A percentile compares a stretch with the other conserved stretches of the same genome.
phyloP scores from a whole-genome alignment of 53 echinoderm and acorn worm species.

The Mesocentrotus franciscanus region DNA sequence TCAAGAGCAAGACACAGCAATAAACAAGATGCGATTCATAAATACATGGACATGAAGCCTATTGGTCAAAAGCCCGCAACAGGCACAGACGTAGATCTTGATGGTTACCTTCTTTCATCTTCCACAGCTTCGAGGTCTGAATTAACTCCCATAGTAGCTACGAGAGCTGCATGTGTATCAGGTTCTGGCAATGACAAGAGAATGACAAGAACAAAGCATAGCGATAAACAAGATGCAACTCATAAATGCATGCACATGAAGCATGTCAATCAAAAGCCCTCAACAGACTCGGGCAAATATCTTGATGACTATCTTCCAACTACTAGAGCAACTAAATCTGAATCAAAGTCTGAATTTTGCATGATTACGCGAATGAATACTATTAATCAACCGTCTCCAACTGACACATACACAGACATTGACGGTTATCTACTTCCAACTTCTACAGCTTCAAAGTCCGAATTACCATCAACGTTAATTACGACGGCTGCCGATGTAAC shows the following conservation, averaged over 20 bases:
- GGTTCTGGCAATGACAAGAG: background rate
- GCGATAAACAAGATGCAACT: background rate
- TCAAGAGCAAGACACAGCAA: background rate
- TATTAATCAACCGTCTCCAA: too few relatives aligned
- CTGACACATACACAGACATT: too few relatives aligned
- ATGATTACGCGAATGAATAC: too few relatives aligned
- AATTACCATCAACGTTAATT: too few relatives aligned
- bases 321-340: too few relatives aligned
- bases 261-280: background rate
- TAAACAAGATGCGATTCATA: background rate
- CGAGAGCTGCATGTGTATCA: background rate
- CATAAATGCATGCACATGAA: background rate
- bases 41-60: conserved; percentile 22
- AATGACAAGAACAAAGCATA: background rate
- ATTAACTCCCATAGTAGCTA: background rate
- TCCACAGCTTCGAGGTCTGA: background rate
- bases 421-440: too few relatives aligned
- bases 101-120: background rate
- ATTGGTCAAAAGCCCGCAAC: background rate
- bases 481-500: too few relatives aligned
- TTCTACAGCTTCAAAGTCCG: too few relatives aligned
- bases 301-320: background rate
- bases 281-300: too few relatives aligned
- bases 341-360: too few relatives aligned
- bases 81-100: background rate